Evolutionary conservation across 2,888 invertebrate genomes (phyloP).

Genomic region (Trichogramma evanescens): DNA sequence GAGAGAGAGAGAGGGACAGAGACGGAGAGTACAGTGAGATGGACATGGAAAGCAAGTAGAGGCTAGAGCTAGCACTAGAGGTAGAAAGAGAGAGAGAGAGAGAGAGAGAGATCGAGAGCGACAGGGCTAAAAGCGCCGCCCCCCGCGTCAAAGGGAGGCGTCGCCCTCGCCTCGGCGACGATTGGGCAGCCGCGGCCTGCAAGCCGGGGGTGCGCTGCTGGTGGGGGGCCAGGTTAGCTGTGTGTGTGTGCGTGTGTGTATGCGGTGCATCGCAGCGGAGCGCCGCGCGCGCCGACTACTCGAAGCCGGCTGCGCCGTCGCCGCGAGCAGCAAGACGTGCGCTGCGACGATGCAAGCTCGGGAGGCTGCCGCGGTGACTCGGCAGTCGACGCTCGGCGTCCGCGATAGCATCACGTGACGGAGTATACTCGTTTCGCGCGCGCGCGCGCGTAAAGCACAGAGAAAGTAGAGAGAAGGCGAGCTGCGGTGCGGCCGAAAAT

Average conservation of each 20-base stretch:
- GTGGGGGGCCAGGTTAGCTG: slow-evolving; percentile 21
- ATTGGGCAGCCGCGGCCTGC: slow-evolving; percentile 34
- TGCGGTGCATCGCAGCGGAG: background rate
- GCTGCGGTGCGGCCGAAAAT: too few relatives aligned
- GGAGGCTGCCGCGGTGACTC: background rate
- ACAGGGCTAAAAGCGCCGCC: slow-evolving; percentile 30
- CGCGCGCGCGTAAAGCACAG: background rate
- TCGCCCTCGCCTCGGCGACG: slow-evolving; percentile 23
- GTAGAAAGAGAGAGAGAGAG: too few relatives aligned
- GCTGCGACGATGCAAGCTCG: background rate
- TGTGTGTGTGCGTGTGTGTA: too few relatives aligned
- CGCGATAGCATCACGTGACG: slow-evolving; percentile 19
- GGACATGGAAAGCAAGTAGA: too few relatives aligned
- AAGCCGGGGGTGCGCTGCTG: slow-evolving; percentile 28
- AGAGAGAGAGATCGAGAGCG: too few relatives aligned
- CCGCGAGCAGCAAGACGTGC: slow-evolving; percentile 11
- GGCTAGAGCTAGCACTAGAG: too few relatives aligned
- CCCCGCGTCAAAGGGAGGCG: slow-evolving; percentile 34
- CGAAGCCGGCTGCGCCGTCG: slow-evolving; percentile 27
- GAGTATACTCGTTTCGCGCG: too few relatives aligned
- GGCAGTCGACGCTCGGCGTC: slow-evolving; percentile 46
- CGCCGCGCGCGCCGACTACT: background rate
- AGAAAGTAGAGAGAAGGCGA: background rate
- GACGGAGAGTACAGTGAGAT: too few relatives aligned
- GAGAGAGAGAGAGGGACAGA: too few relatives aligned